Conservation (phyloP, 2,888 invertebrate species). For the Pycnomerus fuliginosus region DNA sequence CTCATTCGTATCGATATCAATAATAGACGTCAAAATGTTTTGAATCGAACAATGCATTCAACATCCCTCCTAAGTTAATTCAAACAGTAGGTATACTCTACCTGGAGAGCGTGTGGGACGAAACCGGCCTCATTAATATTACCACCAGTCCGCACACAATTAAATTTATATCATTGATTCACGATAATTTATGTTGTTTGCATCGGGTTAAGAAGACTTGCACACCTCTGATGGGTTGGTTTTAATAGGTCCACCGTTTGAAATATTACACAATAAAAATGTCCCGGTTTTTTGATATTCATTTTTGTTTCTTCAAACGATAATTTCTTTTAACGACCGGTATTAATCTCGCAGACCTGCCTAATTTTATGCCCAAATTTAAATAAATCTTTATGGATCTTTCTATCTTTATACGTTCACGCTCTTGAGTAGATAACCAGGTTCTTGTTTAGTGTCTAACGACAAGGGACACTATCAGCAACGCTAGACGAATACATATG, state of each 20-base stretch:
- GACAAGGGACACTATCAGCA: background rate
- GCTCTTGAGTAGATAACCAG: too few relatives aligned
- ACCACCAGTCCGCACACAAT: constrained; percentile 54
- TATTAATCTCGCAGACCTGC: constrained; percentile 7
- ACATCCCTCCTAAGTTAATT: constrained; percentile 1
- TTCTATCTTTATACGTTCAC: background rate
- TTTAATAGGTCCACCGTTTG: constrained; percentile 30
- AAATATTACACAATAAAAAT: constrained; percentile 35
- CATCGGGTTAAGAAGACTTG: constrained; percentile 39
- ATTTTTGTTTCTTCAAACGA: constrained; percentile 27
- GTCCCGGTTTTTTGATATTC: constrained; percentile 33
- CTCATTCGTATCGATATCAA: constrained; percentile 10
- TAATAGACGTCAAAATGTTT: constrained; percentile 17
- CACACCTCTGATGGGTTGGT: constrained; percentile 27
- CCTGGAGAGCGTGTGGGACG: constrained; percentile 48
- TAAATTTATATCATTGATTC: constrained; percentile 55
- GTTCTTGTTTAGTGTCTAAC: too few relatives aligned
- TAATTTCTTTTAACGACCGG: constrained; percentile 15
- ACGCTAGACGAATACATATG: background rate
- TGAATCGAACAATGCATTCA: constrained; percentile 10
- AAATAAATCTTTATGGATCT: constrained; percentile 2
- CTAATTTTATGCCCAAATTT: background rate
- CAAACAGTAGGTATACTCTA: constrained; percentile 16
- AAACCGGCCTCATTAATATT: constrained; percentile 50
- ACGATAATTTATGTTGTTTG: constrained; percentile 48